Conservation (phyloP, 2,113 vertebrate genomes). For the Hemibagrus wyckioides region DNA sequence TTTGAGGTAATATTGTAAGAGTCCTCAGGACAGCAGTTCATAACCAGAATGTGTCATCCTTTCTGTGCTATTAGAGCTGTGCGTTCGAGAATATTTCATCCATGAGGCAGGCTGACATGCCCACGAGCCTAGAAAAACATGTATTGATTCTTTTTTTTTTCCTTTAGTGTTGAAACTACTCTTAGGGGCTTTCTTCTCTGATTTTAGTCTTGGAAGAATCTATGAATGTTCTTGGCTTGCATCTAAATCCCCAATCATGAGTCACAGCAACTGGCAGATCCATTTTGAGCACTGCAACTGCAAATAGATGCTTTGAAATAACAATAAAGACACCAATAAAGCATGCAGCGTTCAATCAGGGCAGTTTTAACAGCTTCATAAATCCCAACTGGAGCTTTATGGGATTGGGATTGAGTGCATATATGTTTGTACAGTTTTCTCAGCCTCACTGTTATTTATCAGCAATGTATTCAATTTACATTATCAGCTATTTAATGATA, state of each 20-base stretch:
- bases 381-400: constrained; percentile 12
- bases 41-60: constrained; percentile 37
- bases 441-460: background rate
- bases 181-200: constrained; percentile 5
- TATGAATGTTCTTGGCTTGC: constrained; percentile 14
- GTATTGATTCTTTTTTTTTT: constrained; percentile 34
- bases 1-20: constrained; percentile 37
- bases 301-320: constrained; percentile 23
- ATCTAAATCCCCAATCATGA: constrained; percentile 33
- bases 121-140: constrained; percentile 36
- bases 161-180: constrained; percentile 30
- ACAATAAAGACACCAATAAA: constrained; percentile 11
- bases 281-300: background rate
- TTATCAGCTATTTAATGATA: background rate
- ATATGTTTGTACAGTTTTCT: background rate
- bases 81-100: constrained; percentile 23
- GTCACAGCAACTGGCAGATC: constrained; percentile 11
- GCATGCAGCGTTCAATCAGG: background rate
- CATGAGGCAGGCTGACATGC: constrained; percentile 10
- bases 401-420: background rate
- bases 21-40: constrained; percentile 39
- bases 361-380: constrained; percentile 7
- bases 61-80: constrained; percentile 41
- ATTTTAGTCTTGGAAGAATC: constrained; percentile 9
- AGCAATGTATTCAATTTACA: background rate